Conservation (phyloP, 2,113 vertebrate genomes). For the Anseranas semipalmata region DNA sequence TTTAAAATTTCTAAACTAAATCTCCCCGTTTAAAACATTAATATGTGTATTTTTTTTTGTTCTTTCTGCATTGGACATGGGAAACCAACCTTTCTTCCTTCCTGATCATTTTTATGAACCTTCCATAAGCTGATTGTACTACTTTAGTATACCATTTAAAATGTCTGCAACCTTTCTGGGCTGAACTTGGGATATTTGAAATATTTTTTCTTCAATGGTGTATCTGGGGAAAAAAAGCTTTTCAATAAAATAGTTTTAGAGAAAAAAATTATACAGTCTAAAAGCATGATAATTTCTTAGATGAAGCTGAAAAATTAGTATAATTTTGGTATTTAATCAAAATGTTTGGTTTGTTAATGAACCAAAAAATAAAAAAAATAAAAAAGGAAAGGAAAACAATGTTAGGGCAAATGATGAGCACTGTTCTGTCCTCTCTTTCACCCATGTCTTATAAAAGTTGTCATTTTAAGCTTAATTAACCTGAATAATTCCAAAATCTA, state of each 20-base stretch:
- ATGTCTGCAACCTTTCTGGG: not conserved
- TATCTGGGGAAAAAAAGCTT: rapidly evolving
- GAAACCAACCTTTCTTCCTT: not conserved
- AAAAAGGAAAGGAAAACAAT: not conserved
- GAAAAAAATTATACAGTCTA: rapidly evolving
- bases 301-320: not conserved
- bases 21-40: not conserved
- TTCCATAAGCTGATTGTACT: not conserved
- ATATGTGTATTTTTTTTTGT: not conserved
- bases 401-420: not conserved
- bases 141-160: not conserved
- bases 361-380: too few relatives aligned
- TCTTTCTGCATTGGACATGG: not conserved
- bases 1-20: not conserved
- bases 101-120: not conserved
- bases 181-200: not conserved
- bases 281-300: not conserved
- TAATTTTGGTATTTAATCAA: not conserved
- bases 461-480: not conserved
- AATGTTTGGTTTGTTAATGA: not conserved
- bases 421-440: not conserved
- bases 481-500: not conserved
- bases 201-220: not conserved
- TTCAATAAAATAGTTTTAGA: not conserved
- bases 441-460: not conserved